Evolutionary conservation across 1,140 invertebrate genomes (phyloP).

Genomic region (Chironomus tepperi): DNA sequence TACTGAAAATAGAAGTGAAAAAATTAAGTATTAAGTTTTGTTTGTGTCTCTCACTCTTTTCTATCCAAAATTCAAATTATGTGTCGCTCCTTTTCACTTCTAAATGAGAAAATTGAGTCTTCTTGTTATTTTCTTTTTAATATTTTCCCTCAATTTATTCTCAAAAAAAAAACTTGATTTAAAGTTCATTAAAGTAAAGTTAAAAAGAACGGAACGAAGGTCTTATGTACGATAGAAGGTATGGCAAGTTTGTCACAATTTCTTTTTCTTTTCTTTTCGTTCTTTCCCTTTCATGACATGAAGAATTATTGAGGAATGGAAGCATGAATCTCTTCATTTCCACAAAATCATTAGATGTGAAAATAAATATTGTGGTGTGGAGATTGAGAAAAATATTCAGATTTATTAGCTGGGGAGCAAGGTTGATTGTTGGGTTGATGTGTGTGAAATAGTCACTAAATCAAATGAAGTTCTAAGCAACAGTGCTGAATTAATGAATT

Average conservation of each 20-base stretch:
- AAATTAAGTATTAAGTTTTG: not conserved
- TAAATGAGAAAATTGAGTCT: not conserved
- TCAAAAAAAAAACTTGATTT: too few relatives aligned
- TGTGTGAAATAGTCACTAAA: too few relatives aligned
- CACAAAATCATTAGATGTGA: not conserved
- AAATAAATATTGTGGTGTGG: not conserved
- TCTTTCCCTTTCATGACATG: not conserved
- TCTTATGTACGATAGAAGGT: not conserved
- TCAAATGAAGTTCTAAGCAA: too few relatives aligned
- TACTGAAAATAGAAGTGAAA: conserved; percentile 17
- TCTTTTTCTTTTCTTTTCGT: too few relatives aligned
- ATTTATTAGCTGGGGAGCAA: too few relatives aligned
- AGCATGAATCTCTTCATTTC: not conserved
- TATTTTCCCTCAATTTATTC: too few relatives aligned
- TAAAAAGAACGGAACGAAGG: too few relatives aligned
- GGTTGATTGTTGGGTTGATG: too few relatives aligned
- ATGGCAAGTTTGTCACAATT: not conserved
- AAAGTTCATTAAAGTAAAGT: too few relatives aligned
- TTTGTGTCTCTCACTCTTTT: not conserved
- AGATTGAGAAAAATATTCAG: too few relatives aligned
- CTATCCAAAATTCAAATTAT: not conserved
- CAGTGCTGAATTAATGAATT: too few relatives aligned
- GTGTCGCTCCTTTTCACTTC: not conserved
- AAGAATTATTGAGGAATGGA: not conserved
- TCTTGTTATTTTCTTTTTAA: not conserved